Percentiles rank a stretch among this genome's conserved stretches.
phyloP scores from a whole-genome alignment of 2,888 invertebrate genomes.

The Hymenopus coronatus region DNA sequence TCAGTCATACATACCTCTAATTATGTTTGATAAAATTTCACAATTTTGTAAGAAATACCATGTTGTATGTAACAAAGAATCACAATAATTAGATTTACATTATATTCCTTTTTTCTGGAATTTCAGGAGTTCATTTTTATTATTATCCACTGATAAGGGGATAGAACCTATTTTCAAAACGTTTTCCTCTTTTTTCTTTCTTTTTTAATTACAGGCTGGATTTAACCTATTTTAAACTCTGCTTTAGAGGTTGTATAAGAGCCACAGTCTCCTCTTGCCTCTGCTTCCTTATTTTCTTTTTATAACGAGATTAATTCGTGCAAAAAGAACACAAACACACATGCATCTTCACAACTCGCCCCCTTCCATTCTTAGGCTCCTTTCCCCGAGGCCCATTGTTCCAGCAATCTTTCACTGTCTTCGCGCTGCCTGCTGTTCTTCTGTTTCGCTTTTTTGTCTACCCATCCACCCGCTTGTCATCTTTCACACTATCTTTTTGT shows the following conservation, averaged over 20 bases:
- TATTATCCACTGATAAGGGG: too few species aligned
- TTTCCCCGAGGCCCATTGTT: not conserved
- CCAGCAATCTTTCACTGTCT: conserved; percentile 19
- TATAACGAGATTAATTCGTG: not conserved
- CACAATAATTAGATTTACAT: too few species aligned
- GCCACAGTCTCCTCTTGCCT: not conserved
- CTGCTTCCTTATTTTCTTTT: not conserved
- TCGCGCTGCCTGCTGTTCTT: conserved; percentile 10
- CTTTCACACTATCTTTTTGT: conserved; percentile 12
- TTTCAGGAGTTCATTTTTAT: too few species aligned
- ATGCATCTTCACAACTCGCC: not conserved
- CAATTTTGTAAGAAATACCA: too few species aligned
- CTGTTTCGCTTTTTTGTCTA: conserved; percentile 10
- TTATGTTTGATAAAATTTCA: too few species aligned
- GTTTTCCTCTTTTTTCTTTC: too few species aligned
- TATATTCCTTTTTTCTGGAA: too few species aligned
- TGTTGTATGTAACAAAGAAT: too few species aligned
- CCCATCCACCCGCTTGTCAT: not conserved
- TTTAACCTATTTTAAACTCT: not conserved
- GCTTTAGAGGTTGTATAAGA: not conserved
- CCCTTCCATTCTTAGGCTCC: not conserved
- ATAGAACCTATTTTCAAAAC: too few species aligned
- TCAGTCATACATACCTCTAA: too few species aligned
- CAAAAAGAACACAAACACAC: not conserved
- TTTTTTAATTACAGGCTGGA: too few species aligned